Conservation (phyloP, 2,888 invertebrate species). For the Ferdinandea cuprea region DNA sequence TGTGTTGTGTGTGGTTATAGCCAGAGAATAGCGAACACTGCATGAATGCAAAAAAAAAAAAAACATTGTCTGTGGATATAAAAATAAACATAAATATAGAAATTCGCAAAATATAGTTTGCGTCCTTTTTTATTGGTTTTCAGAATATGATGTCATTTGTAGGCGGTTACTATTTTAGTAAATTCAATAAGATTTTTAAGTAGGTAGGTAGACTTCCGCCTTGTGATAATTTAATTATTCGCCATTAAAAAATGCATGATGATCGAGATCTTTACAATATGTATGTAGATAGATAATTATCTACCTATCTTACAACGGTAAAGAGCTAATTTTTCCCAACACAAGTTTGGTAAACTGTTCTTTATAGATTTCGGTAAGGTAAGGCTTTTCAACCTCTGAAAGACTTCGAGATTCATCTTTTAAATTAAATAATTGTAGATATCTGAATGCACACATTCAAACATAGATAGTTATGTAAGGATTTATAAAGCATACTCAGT, state of each 20-base stretch:
- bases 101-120: conserved; percentile 72
- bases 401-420: too few relatives aligned
- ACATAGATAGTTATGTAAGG: too few relatives aligned
- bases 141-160: conserved; percentile 66
- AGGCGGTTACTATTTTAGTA: conserved; percentile 69
- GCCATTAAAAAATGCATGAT: not conserved
- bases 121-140: conserved; percentile 74
- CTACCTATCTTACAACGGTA: too few relatives aligned
- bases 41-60: conserved; percentile 18
- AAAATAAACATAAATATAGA: conserved; percentile 74
- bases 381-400: too few relatives aligned
- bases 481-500: too few relatives aligned
- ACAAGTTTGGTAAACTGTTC: too few relatives aligned
- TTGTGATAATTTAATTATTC: not conserved
- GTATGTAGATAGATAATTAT: not conserved
- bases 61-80: conserved; percentile 55
- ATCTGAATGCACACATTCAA: too few relatives aligned
- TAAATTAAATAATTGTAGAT: too few relatives aligned
- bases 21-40: conserved; percentile 43
- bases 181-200: conserved; percentile 39
- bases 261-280: too few relatives aligned
- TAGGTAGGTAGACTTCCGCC: conserved; percentile 25
- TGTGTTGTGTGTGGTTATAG: conserved; percentile 63
- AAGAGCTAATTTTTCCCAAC: too few relatives aligned
- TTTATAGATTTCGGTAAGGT: too few relatives aligned